These are phyloP conservation scores for Sinocyclocheilus grahami DNA, from an alignment of 2,113 vertebrate species.

Conservation along the genomic window DNA sequence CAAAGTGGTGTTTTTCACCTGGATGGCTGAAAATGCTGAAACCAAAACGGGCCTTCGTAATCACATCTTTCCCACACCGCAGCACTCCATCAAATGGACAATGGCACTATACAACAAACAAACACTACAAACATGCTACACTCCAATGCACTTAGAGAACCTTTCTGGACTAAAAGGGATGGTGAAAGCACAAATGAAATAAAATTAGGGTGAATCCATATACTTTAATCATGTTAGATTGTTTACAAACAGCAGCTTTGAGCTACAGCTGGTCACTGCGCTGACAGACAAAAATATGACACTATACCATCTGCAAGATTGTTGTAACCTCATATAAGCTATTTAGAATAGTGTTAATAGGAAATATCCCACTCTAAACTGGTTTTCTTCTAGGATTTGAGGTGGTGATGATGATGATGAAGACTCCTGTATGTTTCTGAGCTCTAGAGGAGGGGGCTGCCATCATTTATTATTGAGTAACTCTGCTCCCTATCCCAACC, in stretches of 20 bases:
- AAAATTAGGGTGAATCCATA: slow-evolving; percentile 40
- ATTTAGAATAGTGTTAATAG: neutral
- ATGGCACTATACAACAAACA: neutral
- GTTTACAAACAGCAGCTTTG: slow-evolving; percentile 3
- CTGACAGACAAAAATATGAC: neutral
- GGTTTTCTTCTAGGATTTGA: neutral
- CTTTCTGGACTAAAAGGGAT: slow-evolving; percentile 31
- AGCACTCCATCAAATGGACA: slow-evolving; percentile 24
- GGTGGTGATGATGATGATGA: slow-evolving; percentile 10
- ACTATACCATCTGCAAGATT: neutral
- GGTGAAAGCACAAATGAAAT: slow-evolving; percentile 38
- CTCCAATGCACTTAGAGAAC: slow-evolving; percentile 27
- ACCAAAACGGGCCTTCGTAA: slow-evolving; percentile 13
- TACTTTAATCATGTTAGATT: neutral
- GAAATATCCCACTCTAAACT: neutral
- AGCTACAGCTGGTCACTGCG: neutral
- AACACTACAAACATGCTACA: slow-evolving; percentile 12
- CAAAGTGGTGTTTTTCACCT: slow-evolving; percentile 16
- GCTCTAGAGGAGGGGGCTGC: neutral
- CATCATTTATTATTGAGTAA: slow-evolving; percentile 44
- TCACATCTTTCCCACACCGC: slow-evolving; percentile 26
- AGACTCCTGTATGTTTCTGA: slow-evolving; percentile 13
- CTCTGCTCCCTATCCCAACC: slow-evolving; percentile 44
- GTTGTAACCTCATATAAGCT: neutral
- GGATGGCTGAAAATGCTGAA: neutral